Evolutionary conservation across 2,888 invertebrate genomes (phyloP), one percentile per base, ranked within the genome.

Genomic region (Mythimna lalbum): DNA sequence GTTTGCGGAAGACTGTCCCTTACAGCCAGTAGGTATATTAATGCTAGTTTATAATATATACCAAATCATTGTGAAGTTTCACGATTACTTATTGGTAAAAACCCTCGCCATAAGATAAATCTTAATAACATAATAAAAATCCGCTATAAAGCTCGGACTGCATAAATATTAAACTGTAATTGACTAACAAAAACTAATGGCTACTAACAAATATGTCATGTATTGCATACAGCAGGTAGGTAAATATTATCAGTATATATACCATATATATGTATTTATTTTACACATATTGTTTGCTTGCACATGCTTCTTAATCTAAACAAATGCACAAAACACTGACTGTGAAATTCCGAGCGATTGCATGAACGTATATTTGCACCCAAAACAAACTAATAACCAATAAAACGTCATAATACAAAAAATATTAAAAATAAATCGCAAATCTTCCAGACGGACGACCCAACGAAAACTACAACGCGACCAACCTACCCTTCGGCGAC

Each of bases 401-500:
- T 12, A 14, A 17, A 12, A 14, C 7, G 7, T 2, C 0, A 1
- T 10, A 31, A 47, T 23, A 9, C 2, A 0, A 61, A n/a, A 56
- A 39, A 27, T 21, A 27, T 39, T 47, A 0, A 49, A 64, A 65
- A 19, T 0, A 2, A 50, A 53, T 10, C 10, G 5, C 36, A 33
- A 33, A 23, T 9, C 9, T 88, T 87, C 0, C 93, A 96, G 95
- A 95, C 81, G 95, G 94, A 59, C 93, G 96, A 53, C 95, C 96
- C 71, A 95, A 96, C 88, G 96, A 96, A 81, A 96, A 96, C 91
- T 96, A 96, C 92, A 96, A 96, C 83, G 95, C 95, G n/a, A 95
- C 95, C 12, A 96, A 96, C 84, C 91, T 96, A 12, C 96, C 96
- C 0, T 96, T 96, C 90, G 96, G 96, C 82, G 96, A 96, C 84